phyloP scores from a whole-genome alignment of 37 sponge, comb jelly and placozoan genomes.

The Oscarella lobularis region DNA sequence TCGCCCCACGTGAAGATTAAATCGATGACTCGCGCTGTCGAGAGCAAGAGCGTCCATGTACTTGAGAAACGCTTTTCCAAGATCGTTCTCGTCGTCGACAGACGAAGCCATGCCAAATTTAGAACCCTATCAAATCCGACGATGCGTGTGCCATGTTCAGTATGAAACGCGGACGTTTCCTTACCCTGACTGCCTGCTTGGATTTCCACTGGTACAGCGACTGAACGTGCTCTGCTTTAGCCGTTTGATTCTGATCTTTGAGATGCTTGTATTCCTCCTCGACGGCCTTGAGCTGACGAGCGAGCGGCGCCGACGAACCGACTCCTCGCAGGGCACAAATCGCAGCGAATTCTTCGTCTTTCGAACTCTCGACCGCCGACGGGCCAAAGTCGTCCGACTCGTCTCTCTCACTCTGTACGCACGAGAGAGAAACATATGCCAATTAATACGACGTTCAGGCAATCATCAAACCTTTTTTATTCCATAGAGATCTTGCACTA shows the following conservation, averaged over 20 bases:
- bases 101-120: slow-evolving; percentile 3
- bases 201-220: slow-evolving; percentile 83
- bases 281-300: slow-evolving; percentile 82
- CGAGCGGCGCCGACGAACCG: slow-evolving; percentile 41
- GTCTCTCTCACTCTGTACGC: slow-evolving; percentile 31
- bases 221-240: slow-evolving; percentile 89
- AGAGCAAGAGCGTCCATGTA: slow-evolving; percentile 56
- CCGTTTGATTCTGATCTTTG: slow-evolving; percentile 63
- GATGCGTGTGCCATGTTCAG: background rate
- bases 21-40: slow-evolving; percentile 29
- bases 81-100: slow-evolving; percentile 42
- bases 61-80: slow-evolving; percentile 61
- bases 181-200: slow-evolving; percentile 64
- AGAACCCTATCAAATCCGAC: background rate
- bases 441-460: too few relatives aligned
- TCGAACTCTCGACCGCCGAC: slow-evolving; percentile 42
- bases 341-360: slow-evolving; percentile 85
- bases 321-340: slow-evolving; percentile 87
- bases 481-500: slow-evolving; percentile 66
- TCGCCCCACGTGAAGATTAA: slow-evolving; percentile 64
- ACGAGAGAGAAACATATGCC: too few relatives aligned
- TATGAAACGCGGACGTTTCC: background rate
- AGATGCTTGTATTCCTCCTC: slow-evolving; percentile 82
- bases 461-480: slow-evolving; percentile 18
- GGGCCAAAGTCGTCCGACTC: slow-evolving; percentile 36